Conservation (phyloP, 1,140 invertebrate species). For the Orius insidiosus region DNA sequence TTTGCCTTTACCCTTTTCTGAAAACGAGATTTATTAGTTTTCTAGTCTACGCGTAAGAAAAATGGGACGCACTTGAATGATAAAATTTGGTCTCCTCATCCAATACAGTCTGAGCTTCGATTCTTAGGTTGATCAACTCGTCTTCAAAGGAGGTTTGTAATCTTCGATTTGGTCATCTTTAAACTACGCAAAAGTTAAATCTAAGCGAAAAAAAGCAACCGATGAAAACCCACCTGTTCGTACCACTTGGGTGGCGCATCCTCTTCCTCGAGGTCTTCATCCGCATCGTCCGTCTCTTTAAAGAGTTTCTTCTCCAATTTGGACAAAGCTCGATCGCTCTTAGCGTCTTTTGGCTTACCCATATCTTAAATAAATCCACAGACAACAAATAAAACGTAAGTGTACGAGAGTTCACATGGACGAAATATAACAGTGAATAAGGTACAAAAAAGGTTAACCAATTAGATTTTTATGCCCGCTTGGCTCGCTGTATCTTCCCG, state of each 20-base stretch:
- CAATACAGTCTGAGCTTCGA: constrained; percentile 11
- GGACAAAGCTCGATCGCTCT: background rate
- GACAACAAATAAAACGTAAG: background rate
- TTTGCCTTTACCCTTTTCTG: constrained; percentile 11
- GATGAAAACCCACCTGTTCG: background rate
- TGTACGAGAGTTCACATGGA: background rate
- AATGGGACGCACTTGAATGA: constrained; percentile 5
- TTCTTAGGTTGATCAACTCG: constrained; percentile 1
- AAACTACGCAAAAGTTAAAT: background rate
- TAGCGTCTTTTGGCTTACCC: constrained; percentile 1
- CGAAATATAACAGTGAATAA: background rate
- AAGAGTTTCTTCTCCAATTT: background rate
- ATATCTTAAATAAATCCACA: background rate
- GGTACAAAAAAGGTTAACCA: background rate
- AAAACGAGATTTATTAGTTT: too few species aligned
- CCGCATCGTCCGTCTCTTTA: background rate
- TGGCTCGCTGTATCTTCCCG: too few species aligned
- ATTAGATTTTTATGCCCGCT: background rate
- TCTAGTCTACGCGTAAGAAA: too few species aligned
- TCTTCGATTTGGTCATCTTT: background rate
- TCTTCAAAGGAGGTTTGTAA: constrained; percentile 1
- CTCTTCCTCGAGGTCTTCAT: background rate
- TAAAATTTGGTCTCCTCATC: constrained; percentile 8
- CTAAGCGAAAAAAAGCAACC: background rate
- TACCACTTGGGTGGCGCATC: constrained; percentile 3